phyloP scores from a whole-genome alignment of 2,797 vertebrate genomes.

The Helostoma temminkii region DNA sequence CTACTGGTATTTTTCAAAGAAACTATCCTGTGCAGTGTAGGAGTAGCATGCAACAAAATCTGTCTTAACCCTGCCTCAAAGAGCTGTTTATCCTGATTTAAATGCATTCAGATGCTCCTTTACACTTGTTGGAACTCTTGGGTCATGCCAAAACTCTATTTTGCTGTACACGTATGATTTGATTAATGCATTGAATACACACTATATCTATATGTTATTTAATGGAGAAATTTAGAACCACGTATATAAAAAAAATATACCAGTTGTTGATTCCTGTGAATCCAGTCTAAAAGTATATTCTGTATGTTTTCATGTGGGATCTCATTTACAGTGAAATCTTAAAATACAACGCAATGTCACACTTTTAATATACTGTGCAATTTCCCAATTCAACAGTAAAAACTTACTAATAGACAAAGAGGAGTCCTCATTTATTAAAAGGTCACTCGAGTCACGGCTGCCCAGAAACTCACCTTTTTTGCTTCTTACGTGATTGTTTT shows the following conservation, averaged over 20 bases:
- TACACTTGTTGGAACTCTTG: background rate
- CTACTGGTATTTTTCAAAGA: background rate
- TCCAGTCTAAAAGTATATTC: background rate
- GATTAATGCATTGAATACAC: background rate
- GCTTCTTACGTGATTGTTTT: constrained; percentile 33
- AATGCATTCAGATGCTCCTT: constrained; percentile 25
- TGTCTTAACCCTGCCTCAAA: constrained; percentile 14
- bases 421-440: constrained; percentile 34
- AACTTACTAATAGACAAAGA: constrained; percentile 14
- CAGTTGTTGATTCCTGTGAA: background rate
- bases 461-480: constrained; percentile 36
- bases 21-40: background rate
- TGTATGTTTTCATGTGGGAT: background rate
- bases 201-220: background rate
- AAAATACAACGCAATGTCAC: constrained; percentile 1
- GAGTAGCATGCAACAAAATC: constrained; percentile 26
- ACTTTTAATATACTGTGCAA: background rate
- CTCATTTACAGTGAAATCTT: constrained; percentile 3
- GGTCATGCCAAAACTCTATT: background rate
- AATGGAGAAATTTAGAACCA: background rate
- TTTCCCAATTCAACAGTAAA: constrained; percentile 17
- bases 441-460: constrained; percentile 24
- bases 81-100: constrained; percentile 9
- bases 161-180: background rate
- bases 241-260: background rate